phyloP scores from a whole-genome alignment of 1,140 invertebrate species.

The Drosophila carrolli region DNA sequence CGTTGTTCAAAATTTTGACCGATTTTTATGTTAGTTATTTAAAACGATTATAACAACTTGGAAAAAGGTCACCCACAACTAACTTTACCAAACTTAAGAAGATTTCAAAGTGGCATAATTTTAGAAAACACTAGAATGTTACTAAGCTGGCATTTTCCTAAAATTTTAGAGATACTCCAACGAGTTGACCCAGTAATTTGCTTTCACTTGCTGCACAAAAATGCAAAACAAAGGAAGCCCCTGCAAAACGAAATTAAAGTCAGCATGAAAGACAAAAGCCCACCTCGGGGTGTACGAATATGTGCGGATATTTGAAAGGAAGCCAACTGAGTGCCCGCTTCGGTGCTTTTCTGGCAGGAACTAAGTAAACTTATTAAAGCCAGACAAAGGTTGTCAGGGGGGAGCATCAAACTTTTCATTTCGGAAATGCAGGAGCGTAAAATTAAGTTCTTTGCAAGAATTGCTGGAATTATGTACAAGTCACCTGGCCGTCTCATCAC shows the following conservation, averaged over 20 bases:
- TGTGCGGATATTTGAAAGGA: constrained; percentile 30
- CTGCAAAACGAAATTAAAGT: constrained; percentile 42
- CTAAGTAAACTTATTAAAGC: constrained; percentile 66
- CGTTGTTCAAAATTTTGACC: too few species aligned
- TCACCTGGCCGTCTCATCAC: constrained; percentile 53
- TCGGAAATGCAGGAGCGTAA: constrained; percentile 72
- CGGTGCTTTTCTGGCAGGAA: constrained; percentile 27
- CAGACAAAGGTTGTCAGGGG: constrained; percentile 21
- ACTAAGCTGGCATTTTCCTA: not conserved
- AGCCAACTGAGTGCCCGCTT: constrained; percentile 39
- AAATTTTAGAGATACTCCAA: not conserved
- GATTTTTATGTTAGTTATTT: too few species aligned
- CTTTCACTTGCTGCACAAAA: constrained; percentile 9
- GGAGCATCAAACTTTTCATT: constrained; percentile 33
- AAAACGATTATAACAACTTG: too few species aligned
- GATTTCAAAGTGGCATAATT: too few species aligned
- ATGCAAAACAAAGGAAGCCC: constrained; percentile 33
- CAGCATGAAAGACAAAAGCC: constrained; percentile 37
- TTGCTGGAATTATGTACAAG: constrained; percentile 73
- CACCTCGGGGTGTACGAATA: not conserved
- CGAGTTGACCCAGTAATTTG: constrained; percentile 25
- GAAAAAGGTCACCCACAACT: too few species aligned
- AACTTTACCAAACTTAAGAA: too few species aligned
- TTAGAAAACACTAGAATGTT: not conserved
- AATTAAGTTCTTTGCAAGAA: constrained; percentile 69